These are phyloP conservation scores for Diachasma alloeum DNA, from an alignment of 1,140 invertebrate species.

Conservation along the genomic window DNA sequence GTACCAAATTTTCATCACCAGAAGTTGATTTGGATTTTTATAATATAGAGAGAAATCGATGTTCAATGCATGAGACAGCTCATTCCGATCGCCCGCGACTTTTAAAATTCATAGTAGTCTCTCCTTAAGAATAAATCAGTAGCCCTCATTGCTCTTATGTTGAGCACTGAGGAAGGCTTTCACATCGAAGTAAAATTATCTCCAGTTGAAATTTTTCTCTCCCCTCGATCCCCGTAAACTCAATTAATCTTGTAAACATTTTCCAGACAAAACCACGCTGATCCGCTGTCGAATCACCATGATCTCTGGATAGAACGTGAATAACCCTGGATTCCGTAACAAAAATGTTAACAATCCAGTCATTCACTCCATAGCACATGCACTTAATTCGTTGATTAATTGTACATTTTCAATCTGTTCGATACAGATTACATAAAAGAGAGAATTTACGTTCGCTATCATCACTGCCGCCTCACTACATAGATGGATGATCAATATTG, in stretches of 20 bases:
- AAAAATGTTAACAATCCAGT: not conserved
- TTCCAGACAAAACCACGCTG: constrained; percentile 56
- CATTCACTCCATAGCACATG: not conserved
- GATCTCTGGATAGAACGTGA: not conserved
- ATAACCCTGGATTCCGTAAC: not conserved
- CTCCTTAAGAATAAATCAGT: too few species aligned
- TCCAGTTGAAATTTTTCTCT: constrained; percentile 6
- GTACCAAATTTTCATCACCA: too few species aligned
- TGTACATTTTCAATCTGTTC: constrained; percentile 1
- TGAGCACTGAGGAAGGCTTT: too few species aligned
- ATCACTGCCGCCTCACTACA: not conserved
- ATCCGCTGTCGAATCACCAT: constrained; percentile 26
- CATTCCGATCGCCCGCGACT: too few species aligned
- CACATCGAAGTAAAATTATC: too few species aligned
- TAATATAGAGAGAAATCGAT: too few species aligned
- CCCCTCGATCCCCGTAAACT: not conserved
- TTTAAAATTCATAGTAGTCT: too few species aligned
- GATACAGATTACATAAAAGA: not conserved
- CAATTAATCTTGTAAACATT: constrained; percentile 31
- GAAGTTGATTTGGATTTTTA: too few species aligned
- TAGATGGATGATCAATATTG: not conserved
- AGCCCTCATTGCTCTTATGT: too few species aligned
- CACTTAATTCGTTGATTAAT: constrained; percentile 6
- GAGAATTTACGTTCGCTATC: not conserved
- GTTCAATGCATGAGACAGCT: too few species aligned